Evolutionary conservation across 2,888 invertebrate species (phyloP).

Genomic region (Amblyjoppa fuscipennis): DNA sequence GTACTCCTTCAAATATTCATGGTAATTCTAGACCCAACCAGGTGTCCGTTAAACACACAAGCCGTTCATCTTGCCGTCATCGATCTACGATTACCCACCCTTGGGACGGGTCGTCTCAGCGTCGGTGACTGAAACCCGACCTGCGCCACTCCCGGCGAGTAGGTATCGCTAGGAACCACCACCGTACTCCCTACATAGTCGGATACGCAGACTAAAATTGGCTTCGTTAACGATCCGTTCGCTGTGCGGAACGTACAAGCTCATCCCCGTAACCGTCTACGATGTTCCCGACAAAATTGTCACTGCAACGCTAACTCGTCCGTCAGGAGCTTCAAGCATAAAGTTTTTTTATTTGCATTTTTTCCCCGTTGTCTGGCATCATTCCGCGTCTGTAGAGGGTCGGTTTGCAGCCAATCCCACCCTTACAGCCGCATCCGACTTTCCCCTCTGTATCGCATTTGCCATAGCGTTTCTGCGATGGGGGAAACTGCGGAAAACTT

Average conservation of each 20-base stretch:
- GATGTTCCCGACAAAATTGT: constrained; percentile 22
- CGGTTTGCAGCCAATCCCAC: too few relatives aligned
- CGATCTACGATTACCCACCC: constrained; percentile 64
- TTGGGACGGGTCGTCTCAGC: constrained; percentile 17
- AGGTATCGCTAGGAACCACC: constrained; percentile 21
- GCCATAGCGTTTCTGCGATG: too few relatives aligned
- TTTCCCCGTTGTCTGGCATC: too few relatives aligned
- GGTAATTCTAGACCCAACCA: constrained; percentile 66
- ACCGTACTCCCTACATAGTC: constrained; percentile 8
- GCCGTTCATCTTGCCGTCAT: constrained; percentile 64
- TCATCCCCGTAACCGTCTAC: not conserved
- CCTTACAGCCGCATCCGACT: too few relatives aligned
- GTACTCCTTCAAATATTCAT: constrained; percentile 68
- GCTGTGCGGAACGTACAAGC: not conserved
- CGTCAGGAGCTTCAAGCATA: too few relatives aligned
- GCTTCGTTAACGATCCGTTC: constrained; percentile 67
- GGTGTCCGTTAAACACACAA: constrained; percentile 69
- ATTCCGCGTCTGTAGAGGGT: too few relatives aligned
- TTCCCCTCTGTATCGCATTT: too few relatives aligned
- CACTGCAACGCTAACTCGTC: not conserved
- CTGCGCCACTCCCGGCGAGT: constrained; percentile 40
- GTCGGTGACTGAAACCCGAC: constrained; percentile 31
- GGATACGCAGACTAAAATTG: constrained; percentile 60
- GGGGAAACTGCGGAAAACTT: too few relatives aligned
- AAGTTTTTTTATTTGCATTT: too few relatives aligned